Evolutionary conservation across 2,888 invertebrate genomes (phyloP), one percentile per base, ranked within the genome.

Genomic region (Dryobotodes eremita): DNA sequence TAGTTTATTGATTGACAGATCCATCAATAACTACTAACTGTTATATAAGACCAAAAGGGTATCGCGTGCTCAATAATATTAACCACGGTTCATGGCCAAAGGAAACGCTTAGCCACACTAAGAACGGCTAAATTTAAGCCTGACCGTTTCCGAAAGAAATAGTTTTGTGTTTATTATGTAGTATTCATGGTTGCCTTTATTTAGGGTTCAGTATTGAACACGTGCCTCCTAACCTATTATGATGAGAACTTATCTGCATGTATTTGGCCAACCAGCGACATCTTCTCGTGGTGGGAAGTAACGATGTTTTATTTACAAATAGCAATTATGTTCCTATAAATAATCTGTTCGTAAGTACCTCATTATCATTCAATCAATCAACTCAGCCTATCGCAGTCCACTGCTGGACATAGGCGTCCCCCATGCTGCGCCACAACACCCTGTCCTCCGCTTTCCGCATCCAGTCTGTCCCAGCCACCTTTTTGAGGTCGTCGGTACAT

Each of bases 31-130:
- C 46, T 53, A 74, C 31, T 64, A 20, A 46, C 46, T 61, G 42
- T 61, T 79, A 17, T 59, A 50, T 59, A 81, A 69, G n/a, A 36
- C 42, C 15, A 48, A 72, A 73, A 50, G 79, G 68, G 65, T 77
- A 77, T 88, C 46, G 88, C 89, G 89, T 89, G 88, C 26, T 46
- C 59, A 26, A 31, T 46, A 36, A 61, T 75, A 83, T 85, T 88
- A 85, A 83, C 86, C 88, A 83, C 77, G 70, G 65, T 72, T 65
- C 50, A 64, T 77, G 36, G 68, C 72, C 66, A 78, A 80, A 87
- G 74, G 81, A 85, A 87, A 85, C 75, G 64, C 61, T 82, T 80
- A 74, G 71, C 61, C 71, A 71, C 79, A 77, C 82, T 57, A 86
- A 79, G 68, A 75, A 59, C 31, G 70, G 36, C 71, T 53, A 75